Evolutionary conservation across 2,797 vertebrate species (phyloP).

Genomic region (Trematomus bernacchii): DNA sequence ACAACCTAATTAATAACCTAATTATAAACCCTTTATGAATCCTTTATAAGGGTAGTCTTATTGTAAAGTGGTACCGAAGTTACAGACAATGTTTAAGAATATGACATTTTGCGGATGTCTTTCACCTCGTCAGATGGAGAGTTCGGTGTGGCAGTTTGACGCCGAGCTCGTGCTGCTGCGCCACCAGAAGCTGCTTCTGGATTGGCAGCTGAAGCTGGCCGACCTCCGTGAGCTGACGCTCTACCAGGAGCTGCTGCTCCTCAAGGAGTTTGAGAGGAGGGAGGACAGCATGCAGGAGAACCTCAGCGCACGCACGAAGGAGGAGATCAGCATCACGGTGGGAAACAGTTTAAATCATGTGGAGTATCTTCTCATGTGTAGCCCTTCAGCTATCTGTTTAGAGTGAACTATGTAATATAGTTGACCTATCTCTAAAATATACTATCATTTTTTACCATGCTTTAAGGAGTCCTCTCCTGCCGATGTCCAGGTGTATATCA

Average conservation of each 20-base stretch:
- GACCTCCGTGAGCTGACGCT: constrained; percentile 88
- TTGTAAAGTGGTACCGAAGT: too few species aligned
- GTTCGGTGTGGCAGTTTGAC: constrained; percentile 85
- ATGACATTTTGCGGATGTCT: not conserved
- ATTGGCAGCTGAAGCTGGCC: constrained; percentile 89
- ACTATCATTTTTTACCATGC: too few species aligned
- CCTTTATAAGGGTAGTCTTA: too few species aligned
- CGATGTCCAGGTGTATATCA: too few species aligned
- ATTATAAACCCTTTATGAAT: too few species aligned
- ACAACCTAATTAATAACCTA: too few species aligned
- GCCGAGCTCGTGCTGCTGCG: constrained; percentile 86
- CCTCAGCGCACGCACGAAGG: constrained; percentile 76
- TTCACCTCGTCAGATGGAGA: constrained; percentile 84
- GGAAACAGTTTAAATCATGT: not conserved
- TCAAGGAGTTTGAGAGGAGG: constrained; percentile 88
- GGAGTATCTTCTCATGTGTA: too few species aligned
- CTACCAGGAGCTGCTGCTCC: constrained; percentile 91
- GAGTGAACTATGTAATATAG: too few species aligned
- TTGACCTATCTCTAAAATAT: too few species aligned
- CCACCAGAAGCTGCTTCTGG: constrained; percentile 87
- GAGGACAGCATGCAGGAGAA: constrained; percentile 87
- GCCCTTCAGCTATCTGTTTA: too few species aligned
- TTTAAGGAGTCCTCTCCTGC: too few species aligned
- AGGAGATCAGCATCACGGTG: constrained; percentile 86
- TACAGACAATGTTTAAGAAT: not conserved